A percentile compares a stretch with the other conserved stretches of the same genome.
Evolutionary conservation across 2,797 vertebrate genomes (phyloP).

Genomic region (Enteromius viviparus): DNA sequence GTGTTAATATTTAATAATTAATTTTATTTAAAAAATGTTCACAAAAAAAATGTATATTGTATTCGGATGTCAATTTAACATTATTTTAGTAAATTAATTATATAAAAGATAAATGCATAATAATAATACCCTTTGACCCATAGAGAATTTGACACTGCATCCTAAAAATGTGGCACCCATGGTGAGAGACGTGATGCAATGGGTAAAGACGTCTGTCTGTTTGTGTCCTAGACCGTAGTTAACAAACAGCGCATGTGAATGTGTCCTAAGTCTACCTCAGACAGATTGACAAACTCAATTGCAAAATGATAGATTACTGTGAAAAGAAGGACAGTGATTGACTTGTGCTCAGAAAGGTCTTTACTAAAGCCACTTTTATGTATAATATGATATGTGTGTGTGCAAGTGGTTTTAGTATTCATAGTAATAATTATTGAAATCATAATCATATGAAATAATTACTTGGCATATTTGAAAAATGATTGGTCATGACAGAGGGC

Average conservation of each 20-base stretch:
- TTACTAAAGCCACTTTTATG: background rate
- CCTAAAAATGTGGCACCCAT: slow-evolving; percentile 18
- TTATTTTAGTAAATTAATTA: background rate
- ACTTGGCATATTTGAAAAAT: background rate
- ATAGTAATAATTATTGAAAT: background rate
- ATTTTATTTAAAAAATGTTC: background rate
- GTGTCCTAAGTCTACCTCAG: slow-evolving; percentile 3
- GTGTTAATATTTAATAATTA: background rate
- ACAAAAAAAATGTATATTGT: background rate
- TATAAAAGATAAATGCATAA: background rate
- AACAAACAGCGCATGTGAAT: background rate
- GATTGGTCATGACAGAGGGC: too few species aligned
- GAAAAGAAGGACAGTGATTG: background rate
- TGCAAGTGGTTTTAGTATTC: background rate
- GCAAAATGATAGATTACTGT: background rate
- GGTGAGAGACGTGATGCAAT: background rate
- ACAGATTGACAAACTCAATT: slow-evolving; percentile 16
- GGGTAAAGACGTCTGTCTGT: background rate
- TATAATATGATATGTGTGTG: background rate
- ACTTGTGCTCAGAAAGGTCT: background rate
- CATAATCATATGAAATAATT: background rate
- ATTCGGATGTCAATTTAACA: background rate
- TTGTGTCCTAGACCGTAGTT: background rate
- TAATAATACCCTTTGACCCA: background rate
- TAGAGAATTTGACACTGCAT: slow-evolving; percentile 1